Conservation (phyloP, 2,113 vertebrate species). For the Tiliqua scincoides region DNA sequence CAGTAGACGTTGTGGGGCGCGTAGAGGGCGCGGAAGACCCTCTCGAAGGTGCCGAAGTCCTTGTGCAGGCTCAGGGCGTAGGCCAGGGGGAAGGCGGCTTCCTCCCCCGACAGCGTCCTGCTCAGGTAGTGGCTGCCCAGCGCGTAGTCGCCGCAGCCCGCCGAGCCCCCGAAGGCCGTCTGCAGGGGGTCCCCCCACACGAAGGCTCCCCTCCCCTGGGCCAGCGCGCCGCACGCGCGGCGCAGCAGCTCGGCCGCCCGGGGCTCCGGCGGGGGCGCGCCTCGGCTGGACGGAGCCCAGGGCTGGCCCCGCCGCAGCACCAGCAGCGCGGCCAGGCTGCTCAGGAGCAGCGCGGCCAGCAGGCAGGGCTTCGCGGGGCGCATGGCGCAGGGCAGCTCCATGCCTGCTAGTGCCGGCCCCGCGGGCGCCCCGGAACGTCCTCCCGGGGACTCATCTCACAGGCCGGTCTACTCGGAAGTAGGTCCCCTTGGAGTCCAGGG, state of each 20-base stretch:
- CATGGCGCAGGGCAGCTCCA: background rate
- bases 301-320: background rate
- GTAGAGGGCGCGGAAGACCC: slow-evolving; percentile 71
- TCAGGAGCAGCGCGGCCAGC: slow-evolving; percentile 22
- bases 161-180: background rate
- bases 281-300: fast-evolving
- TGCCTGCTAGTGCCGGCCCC: background rate
- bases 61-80: slow-evolving; percentile 72
- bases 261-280: fast-evolving
- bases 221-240: background rate
- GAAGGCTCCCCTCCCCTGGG: background rate
- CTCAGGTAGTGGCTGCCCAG: slow-evolving; percentile 60
- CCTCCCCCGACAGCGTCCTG: slow-evolving; percentile 62
- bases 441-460: no score
- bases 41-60: slow-evolving; percentile 69
- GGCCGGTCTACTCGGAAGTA: no score
- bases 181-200: background rate
- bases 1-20: slow-evolving; percentile 77
- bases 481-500: no score
- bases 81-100: slow-evolving; percentile 69
- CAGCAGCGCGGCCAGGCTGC: slow-evolving; percentile 30
- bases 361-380: slow-evolving; percentile 1
- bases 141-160: slow-evolving; percentile 49
- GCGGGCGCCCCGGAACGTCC: no score
- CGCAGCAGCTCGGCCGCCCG: fast-evolving